Conservation (phyloP, 2,113 vertebrate species). For the Psettodes erumei region DNA sequence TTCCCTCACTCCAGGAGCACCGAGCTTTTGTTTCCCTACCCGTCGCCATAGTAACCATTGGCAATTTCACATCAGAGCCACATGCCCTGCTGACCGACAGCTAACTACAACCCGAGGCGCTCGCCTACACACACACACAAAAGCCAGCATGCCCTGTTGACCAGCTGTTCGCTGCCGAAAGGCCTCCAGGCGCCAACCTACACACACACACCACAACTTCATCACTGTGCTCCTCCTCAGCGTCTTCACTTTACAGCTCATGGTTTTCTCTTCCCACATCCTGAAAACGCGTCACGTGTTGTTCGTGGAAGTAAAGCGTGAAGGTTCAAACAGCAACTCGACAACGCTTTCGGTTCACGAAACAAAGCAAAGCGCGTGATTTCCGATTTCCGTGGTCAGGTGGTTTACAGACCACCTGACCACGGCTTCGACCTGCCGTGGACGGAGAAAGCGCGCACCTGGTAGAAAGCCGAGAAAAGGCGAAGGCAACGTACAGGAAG, state of each 20-base stretch:
- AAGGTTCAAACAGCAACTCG: background rate
- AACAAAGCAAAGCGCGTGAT: too few relatives aligned
- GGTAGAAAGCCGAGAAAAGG: too few relatives aligned
- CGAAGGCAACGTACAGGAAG: too few relatives aligned
- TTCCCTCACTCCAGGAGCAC: conserved; percentile 64
- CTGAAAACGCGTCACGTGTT: background rate
- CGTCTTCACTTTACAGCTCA: background rate
- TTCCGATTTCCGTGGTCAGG: too few relatives aligned
- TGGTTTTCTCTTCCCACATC: background rate
- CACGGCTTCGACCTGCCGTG: too few relatives aligned
- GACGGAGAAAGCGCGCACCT: too few relatives aligned
- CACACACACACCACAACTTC: conserved; percentile 42
- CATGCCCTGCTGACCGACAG: conserved; percentile 78
- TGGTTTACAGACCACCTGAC: too few relatives aligned
- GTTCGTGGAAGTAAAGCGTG: background rate
- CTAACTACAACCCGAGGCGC: conserved; percentile 65
- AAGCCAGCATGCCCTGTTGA: conserved; percentile 55
- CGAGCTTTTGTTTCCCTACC: conserved; percentile 73
- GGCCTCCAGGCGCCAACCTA: conserved; percentile 54
- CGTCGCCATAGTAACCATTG: conserved; percentile 68
- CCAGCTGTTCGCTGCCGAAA: conserved; percentile 48
- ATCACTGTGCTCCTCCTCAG: conserved; percentile 23
- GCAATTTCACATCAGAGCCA: conserved; percentile 70
- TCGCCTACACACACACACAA: conserved; percentile 67
- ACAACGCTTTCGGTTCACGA: too few relatives aligned